Evolutionary conservation across 2,888 invertebrate species (phyloP), one percentile per base, ranked within the genome.

Genomic region (Mongoloraphidia duomilia): DNA sequence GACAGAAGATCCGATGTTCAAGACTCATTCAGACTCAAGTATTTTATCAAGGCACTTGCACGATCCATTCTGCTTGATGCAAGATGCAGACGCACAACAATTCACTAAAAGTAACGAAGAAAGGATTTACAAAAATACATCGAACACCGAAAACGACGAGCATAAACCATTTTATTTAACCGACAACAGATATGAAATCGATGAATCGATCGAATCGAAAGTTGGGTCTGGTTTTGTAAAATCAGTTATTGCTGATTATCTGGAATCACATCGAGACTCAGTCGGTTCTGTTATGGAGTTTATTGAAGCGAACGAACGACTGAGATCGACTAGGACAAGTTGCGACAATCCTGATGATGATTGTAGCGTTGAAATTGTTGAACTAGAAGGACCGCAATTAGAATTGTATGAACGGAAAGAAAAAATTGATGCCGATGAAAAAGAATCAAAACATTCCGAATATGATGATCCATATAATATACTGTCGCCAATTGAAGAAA

Each of bases 401-500:
- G 33, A 53, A 47, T 47, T 52, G 35, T 41, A 41, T 46, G 41
- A 55, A 45, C 42, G 39, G 36, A 49, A 54, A 51, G 54, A 49
- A 50, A 26, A 34, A 36, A 50, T 55, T 34, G 50, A 53, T 35
- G 45, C 52, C 12, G 51, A 56, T 2, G 60, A 62, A 50, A 57
- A 35, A 35, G 34, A 58, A 14, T 62, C 52, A 12, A 35, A 35
- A 17, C 56, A 58, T 41, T 48, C 49, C 11, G 54, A 59, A 42
- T 46, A 45, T 36, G 55, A 56, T 12, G 58, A 59, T 34, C 52
- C 41, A 37, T 47, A 44, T 54, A 65, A 59, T 50, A 61, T 66
- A 53, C 58, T 76, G 42, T 75, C 76, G 1, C 74, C 76, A 0
- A 77, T 77, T 41, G 72, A 76, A 59, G 76, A 78, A 59, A 72